Evolutionary conservation across 2,113 vertebrate species (phyloP).

Genomic region (Crotalus horridus): DNA sequence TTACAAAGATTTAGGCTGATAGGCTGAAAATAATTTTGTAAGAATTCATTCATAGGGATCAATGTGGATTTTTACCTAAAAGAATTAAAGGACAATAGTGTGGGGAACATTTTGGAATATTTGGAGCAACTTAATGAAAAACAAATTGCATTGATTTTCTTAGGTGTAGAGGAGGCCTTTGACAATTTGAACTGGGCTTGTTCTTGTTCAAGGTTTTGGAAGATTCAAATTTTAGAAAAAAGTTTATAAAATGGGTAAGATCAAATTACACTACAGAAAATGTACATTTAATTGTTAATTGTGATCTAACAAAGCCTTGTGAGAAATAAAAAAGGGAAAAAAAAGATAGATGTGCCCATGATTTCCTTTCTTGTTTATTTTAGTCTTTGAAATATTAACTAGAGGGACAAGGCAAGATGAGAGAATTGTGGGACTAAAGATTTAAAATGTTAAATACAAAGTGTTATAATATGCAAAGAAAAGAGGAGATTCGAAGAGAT

Average conservation of each 20-base stretch:
- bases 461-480: too few species aligned
- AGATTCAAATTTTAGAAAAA: background rate
- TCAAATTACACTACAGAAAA: background rate
- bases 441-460: too few species aligned
- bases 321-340: background rate
- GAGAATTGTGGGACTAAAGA: too few species aligned
- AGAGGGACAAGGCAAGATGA: too few species aligned
- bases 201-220: background rate
- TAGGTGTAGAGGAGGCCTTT: background rate
- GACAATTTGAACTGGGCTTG: background rate
- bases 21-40: background rate
- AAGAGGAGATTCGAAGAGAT: too few species aligned
- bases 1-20: background rate
- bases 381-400: too few species aligned
- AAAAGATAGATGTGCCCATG: too few species aligned
- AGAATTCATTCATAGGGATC: background rate
- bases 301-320: background rate
- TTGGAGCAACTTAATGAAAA: background rate
- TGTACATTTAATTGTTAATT: background rate
- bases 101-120: background rate
- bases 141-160: background rate
- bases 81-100: background rate
- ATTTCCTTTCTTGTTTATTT: too few species aligned
- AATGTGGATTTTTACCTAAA: background rate
- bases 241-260: background rate